These are phyloP conservation scores for Spinibarbus caldwelli DNA, from an alignment of 2,797 vertebrate genomes.

Conservation along the genomic window DNA sequence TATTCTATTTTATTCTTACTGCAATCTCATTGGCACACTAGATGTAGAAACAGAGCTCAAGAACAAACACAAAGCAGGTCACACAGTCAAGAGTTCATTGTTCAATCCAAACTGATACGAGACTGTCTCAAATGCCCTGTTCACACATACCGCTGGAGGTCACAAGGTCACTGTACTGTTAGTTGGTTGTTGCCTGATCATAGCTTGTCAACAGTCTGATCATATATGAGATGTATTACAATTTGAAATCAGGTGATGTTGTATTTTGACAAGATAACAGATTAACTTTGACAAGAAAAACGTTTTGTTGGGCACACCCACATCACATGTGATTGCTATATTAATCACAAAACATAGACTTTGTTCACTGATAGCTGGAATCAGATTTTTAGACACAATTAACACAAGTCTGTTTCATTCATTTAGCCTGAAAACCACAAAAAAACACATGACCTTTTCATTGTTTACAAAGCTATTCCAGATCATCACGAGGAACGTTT, in stretches of 20 bases:
- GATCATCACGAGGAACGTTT: neutral
- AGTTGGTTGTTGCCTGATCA: neutral
- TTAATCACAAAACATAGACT: neutral
- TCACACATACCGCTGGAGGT: neutral
- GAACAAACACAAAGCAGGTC: conserved; percentile 14
- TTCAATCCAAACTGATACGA: neutral
- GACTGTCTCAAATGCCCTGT: neutral
- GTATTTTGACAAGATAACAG: neutral
- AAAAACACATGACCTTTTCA: neutral
- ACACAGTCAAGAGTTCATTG: neutral
- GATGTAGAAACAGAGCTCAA: neutral
- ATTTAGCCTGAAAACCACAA: neutral
- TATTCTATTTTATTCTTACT: neutral
- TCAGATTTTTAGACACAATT: neutral
- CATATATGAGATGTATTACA: neutral
- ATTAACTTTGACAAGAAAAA: neutral
- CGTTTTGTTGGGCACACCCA: neutral
- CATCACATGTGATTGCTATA: neutral
- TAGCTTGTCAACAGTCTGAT: neutral
- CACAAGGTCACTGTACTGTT: neutral
- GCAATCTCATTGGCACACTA: neutral
- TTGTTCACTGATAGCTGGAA: neutral
- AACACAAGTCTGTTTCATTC: neutral
- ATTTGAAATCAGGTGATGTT: neutral
- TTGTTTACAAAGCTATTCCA: neutral